Evolutionary conservation across 2,888 invertebrate genomes (phyloP), one percentile per base, ranked within the genome.

Genomic region (Noctua fimbriata): DNA sequence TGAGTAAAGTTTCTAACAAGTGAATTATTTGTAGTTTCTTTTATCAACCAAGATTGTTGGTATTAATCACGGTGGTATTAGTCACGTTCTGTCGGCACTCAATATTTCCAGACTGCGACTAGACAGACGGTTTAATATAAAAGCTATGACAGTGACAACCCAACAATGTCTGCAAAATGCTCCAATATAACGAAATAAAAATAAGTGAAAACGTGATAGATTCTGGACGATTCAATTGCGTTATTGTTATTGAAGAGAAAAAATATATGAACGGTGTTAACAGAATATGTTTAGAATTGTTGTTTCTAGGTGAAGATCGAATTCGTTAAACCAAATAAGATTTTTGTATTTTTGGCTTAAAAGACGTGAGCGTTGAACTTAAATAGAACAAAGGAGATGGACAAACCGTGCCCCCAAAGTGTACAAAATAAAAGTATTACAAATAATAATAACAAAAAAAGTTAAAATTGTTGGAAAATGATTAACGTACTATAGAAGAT

Each of bases 81-180:
- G 36, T 82, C 83, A 82, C 73, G 52, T 41, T 14, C 9, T 18
- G 52, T 66, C 65, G 55, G 71, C 18, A 18, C 63, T 18, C 28
- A 3, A 32, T 55, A 32, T 41, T 44, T 52, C 44, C 47, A 65
- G 71, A 69, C 44, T 18, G n/a, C 16, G 44, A 18, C 69, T 16
- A 63, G 55, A 73, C 65, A 63, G 55, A 73, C 65, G 44, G 41
- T 58, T 73, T 66, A n/a, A 82, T 81, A 82, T 72, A 73, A 55
- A 73, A 76, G 28, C 32, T 49, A 21, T 66, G 82, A 73, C 63
- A 86, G 12, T 47, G 75, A 65, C 74, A 81, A 71, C 69, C 69
- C 58, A n/a, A 82, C 44, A 76, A 76, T 63, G 55, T 36, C 83
- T 44, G 44, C 63, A 58, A 28, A 70, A 60, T 60, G 7, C 73